Evolutionary conservation across 2,797 vertebrate species (phyloP).

Genomic region (Hephaestus fuliginosus): DNA sequence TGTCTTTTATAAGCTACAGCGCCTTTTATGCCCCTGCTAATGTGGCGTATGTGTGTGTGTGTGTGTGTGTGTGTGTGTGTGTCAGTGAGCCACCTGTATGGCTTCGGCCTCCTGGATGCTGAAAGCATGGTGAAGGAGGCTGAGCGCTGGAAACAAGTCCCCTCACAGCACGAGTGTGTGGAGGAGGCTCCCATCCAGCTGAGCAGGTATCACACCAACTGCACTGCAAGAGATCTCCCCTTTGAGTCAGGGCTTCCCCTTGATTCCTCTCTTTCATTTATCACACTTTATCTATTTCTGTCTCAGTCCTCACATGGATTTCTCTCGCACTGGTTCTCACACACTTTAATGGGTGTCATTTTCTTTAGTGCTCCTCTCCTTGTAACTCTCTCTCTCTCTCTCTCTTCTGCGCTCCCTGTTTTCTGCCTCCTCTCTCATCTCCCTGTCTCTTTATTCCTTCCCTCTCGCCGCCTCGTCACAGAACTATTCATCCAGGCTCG

Average conservation of each 20-base stretch:
- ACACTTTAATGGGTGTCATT: slow-evolving; percentile 53
- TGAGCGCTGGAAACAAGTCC: slow-evolving; percentile 92
- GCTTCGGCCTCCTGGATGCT: slow-evolving; percentile 97
- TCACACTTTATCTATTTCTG: slow-evolving; percentile 66
- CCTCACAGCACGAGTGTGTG: slow-evolving; percentile 92
- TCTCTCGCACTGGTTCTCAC: slow-evolving; percentile 43
- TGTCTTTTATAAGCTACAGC: slow-evolving; percentile 65
- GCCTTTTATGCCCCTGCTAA: slow-evolving; percentile 57
- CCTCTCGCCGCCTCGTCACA: slow-evolving; percentile 64
- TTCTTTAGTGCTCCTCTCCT: slow-evolving; percentile 31
- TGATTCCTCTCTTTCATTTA: slow-evolving; percentile 51
- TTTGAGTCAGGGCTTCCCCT: slow-evolving; percentile 68
- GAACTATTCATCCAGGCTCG: slow-evolving; percentile 90
- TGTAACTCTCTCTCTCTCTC: slow-evolving; percentile 23
- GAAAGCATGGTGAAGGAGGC: slow-evolving; percentile 96
- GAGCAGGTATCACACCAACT: slow-evolving; percentile 88
- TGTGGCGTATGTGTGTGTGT: slow-evolving; percentile 33
- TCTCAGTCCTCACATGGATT: slow-evolving; percentile 54
- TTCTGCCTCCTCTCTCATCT: slow-evolving; percentile 42
- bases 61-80: slow-evolving; percentile 29
- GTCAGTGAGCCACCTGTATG: slow-evolving; percentile 96
- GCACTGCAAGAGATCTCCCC: slow-evolving; percentile 33
- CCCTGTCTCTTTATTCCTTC: slow-evolving; percentile 34
- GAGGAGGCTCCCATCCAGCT: slow-evolving; percentile 88
- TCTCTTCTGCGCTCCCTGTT: slow-evolving; percentile 7